Percentiles rank a stretch among this genome's conserved stretches.
phyloP scores from a whole-genome alignment of 2,113 vertebrate genomes.

The Urocynchramus pylzowi region DNA sequence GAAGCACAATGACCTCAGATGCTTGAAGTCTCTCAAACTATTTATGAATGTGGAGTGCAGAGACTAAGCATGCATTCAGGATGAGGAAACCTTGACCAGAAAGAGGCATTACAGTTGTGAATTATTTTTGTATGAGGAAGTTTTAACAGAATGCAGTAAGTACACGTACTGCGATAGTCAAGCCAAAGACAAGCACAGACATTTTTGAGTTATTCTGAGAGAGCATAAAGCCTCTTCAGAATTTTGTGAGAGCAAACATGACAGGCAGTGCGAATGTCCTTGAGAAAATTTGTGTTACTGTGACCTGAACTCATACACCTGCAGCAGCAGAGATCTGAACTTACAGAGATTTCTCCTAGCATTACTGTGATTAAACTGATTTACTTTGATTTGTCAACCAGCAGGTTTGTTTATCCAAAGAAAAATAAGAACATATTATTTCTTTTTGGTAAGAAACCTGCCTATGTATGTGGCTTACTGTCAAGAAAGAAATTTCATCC shows the following conservation, averaged over 20 bases:
- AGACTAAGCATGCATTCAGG: conserved; percentile 46
- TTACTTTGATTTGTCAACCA: background rate
- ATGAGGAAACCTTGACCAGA: conserved; percentile 69
- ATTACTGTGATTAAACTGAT: background rate
- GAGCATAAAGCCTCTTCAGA: background rate
- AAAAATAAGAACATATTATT: background rate
- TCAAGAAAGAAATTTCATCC: background rate
- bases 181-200: background rate
- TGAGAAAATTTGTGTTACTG: background rate
- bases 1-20: conserved; percentile 75
- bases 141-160: conserved; percentile 15
- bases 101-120: conserved; percentile 35
- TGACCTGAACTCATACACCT: background rate
- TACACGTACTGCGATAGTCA: background rate
- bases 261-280: background rate
- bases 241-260: background rate
- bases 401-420: background rate
- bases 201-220: background rate
- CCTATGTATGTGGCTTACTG: background rate
- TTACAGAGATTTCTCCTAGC: background rate
- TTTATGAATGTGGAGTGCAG: conserved; percentile 69
- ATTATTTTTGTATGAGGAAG: conserved; percentile 55
- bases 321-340: background rate
- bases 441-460: background rate
- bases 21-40: conserved; percentile 60